These are phyloP conservation scores for Dasypus novemcinctus DNA, from an alignment of 2,113 vertebrate genomes.

Conservation along the genomic window DNA sequence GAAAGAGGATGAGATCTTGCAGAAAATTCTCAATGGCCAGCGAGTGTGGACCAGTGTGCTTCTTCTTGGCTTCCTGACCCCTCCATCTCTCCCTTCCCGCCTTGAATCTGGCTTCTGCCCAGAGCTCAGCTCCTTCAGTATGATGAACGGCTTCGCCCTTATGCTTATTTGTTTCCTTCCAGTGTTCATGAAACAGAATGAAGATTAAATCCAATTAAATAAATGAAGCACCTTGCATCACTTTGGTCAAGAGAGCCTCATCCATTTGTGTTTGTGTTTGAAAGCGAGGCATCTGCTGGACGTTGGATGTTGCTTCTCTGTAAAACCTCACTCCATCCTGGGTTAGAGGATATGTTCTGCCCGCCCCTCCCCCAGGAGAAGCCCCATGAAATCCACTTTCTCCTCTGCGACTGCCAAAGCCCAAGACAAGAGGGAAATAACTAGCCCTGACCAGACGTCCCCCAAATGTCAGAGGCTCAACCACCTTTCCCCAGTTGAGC, in stretches of 20 bases:
- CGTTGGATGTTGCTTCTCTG: not conserved
- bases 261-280: constrained; percentile 75
- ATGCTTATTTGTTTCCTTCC: constrained; percentile 78
- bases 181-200: constrained; percentile 72
- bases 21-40: not conserved
- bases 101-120: constrained; percentile 54
- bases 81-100: not conserved
- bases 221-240: constrained; percentile 50
- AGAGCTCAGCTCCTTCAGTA: constrained; percentile 71
- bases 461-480: rapidly evolving
- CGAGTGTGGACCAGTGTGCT: rapidly evolving
- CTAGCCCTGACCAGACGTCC: rapidly evolving
- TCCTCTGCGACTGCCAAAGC: not conserved
- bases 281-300: constrained; percentile 25
- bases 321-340: not conserved
- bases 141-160: constrained; percentile 77
- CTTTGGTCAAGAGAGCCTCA: constrained; percentile 65
- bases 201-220: constrained; percentile 78
- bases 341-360: not conserved
- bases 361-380: not conserved
- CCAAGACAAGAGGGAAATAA: no score
- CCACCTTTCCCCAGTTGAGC: not conserved
- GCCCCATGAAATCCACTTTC: not conserved
- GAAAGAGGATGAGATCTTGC: not conserved
- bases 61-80: rapidly evolving